Evolutionary conservation across 2,888 invertebrate species (phyloP).

Genomic region (Chymomyza fuscimana): DNA sequence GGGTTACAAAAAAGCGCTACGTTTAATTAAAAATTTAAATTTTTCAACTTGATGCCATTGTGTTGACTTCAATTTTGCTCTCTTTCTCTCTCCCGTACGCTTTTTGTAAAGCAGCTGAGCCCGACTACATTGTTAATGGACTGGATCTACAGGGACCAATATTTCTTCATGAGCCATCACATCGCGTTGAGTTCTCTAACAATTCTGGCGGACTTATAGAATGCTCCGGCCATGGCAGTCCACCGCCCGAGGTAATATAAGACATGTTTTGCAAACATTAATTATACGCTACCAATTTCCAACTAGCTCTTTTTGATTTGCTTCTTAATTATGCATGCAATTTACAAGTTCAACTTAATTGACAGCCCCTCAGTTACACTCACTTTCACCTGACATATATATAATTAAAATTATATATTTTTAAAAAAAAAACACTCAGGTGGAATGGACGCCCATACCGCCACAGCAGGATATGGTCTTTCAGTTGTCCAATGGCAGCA

Average conservation of each 20-base stretch:
- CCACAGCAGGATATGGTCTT: slow-evolving; percentile 87
- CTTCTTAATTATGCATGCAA: slow-evolving; percentile 72
- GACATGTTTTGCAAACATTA: slow-evolving; percentile 18
- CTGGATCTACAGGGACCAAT: slow-evolving; percentile 86
- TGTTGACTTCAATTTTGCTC: slow-evolving; percentile 1
- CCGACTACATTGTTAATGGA: slow-evolving; percentile 72
- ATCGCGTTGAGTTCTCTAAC: slow-evolving; percentile 88
- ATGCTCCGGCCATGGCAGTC: slow-evolving; percentile 85
- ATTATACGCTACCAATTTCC: background rate
- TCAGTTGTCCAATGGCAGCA: slow-evolving; percentile 89
- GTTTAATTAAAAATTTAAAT: slow-evolving; percentile 66
- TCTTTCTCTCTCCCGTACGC: slow-evolving; percentile 16
- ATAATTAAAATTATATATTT: slow-evolving; percentile 5
- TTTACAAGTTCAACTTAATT: slow-evolving; percentile 60
- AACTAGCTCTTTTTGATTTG: slow-evolving; percentile 33
- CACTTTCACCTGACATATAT: background rate
- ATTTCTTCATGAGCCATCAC: slow-evolving; percentile 86
- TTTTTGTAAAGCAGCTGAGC: slow-evolving; percentile 50
- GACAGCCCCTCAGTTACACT: slow-evolving; percentile 44
- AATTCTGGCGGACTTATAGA: slow-evolving; percentile 86
- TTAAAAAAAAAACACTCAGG: slow-evolving; percentile 75
- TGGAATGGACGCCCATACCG: slow-evolving; percentile 88
- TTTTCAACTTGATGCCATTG: slow-evolving; percentile 23
- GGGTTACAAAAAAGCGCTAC: slow-evolving; percentile 13
- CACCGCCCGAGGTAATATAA: slow-evolving; percentile 83